Base-by-base conservation (phyloP, 2,113 vertebrate genomes). In the Mus pahari region DNA sequence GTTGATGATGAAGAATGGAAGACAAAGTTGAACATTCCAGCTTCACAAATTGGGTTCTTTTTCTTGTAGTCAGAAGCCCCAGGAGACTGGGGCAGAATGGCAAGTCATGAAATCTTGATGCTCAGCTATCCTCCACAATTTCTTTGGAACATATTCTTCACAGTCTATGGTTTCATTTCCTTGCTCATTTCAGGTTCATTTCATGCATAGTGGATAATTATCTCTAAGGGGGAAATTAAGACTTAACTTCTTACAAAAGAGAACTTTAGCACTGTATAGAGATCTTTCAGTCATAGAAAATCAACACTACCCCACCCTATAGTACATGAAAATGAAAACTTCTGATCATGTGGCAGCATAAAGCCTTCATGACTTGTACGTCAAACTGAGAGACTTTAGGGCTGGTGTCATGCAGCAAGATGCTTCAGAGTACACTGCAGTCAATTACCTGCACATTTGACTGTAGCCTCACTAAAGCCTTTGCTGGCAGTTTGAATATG, bases 31-130 rank as follows among this genome's bases (percentile, higher is more conserved):
- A 87, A 33, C 3, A 73, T 11, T 66, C 13, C 5, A 12, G 20
- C 55, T 93, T 48, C 64, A 58, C 11, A 48, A 39, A 66, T 14
- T 22, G 13, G 4, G 22, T 33, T 17, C 8, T 50, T 78, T 84
- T 55, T 5, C 9, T 45, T 71, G 16, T 1, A 70, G 50, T 2
- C 42, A 39, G 53, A 45, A 3, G 33, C 31, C 22, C 31, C 11
- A 28, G 24, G 28, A 70, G 14, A 58, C 39, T 4, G 2, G 11
- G 12, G 22, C 8, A 26, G 5, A 26, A 5, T 22, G 77, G 17
- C 3, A n/a, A 77, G 70, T 9, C 3, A 36, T 1, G 12, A 6
- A 3, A 66, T 9, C 1, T 24, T 39, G 8, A 28, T 31, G 12
- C n/a, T 89, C 3, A 39, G 9, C 36, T 26, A 4, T n/a, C 24